Evolutionary conservation across 2,113 vertebrate genomes (phyloP).

Genomic region (Ardeotis arabs): DNA sequence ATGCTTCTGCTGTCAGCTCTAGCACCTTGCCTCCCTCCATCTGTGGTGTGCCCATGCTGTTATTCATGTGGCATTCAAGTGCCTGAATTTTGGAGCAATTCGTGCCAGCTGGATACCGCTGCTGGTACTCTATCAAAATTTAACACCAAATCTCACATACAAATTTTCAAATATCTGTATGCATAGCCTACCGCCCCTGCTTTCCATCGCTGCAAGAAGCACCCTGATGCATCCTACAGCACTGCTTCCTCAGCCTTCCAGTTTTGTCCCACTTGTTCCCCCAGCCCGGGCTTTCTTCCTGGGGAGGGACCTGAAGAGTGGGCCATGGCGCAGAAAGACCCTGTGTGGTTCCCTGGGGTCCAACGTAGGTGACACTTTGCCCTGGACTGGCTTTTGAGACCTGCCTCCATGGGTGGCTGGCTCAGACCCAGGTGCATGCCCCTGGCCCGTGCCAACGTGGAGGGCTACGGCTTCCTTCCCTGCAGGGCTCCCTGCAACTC

Average conservation of each 20-base stretch:
- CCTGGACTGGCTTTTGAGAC: neutral
- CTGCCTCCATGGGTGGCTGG: neutral
- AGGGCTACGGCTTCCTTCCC: neutral
- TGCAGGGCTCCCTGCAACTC: neutral
- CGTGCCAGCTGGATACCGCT: neutral
- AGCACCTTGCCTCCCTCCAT: neutral
- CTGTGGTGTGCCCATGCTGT: fast-evolving
- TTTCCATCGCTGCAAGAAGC: neutral
- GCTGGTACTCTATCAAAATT: neutral
- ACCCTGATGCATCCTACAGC: neutral
- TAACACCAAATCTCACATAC: neutral
- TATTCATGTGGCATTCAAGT: neutral
- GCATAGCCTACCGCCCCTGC: neutral
- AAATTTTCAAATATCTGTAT: neutral
- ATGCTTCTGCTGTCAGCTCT: neutral
- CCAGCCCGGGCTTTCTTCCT: neutral
- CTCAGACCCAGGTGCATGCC: neutral
- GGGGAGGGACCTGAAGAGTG: neutral
- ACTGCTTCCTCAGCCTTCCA: neutral
- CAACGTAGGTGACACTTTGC: neutral
- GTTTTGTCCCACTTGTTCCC: neutral
- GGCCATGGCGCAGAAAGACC: neutral
- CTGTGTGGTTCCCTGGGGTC: neutral
- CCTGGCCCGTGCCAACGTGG: fast-evolving
- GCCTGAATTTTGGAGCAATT: neutral